Base-by-base conservation (phyloP, 2,113 vertebrate genomes). In the Percopsis transmontana region DNA sequence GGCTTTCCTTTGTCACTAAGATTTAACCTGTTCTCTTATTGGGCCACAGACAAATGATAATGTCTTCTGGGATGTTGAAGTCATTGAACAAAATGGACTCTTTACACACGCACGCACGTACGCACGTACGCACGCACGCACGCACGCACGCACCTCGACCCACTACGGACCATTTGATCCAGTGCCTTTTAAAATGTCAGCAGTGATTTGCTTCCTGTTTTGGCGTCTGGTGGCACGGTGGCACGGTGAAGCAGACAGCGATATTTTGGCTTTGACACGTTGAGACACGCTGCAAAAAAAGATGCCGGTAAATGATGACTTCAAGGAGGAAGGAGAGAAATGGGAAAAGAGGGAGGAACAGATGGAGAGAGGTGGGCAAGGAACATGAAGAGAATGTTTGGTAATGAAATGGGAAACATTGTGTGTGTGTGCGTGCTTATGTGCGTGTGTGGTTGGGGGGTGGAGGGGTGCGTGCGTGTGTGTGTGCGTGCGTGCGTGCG, bases 131-230 rank as follows among this genome's bases (percentile, higher is more conserved):
- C 3, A 45, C 42, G 16, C 10, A 48, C 45, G 18, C 45, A 48
- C 45, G 18, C 45, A 47, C 45, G 18, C 2, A 50, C 71, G 66
- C 76, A 78, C 58, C 64, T 66, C 70, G 74, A 18, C 73, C 81
- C 86, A 72, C 81, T 82, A 74, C 74, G 77, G 74, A 71, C 82
- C 69, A 76, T 89, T 87, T 87, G 80, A 89, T 87, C 83, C 84
- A 84, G 63, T 60, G 76, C 79, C 87, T 91, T 91, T 91, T 88
- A 91, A 90, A 90, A 89, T 88, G 89, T 90, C 88, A 90, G 69
- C 84, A 78, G 80, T 91, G 88, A 91, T 91, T 91, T 91, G 87
- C 87, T 83, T 55, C 59, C 80, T 82, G 59, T 66, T n/a, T 71
- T 73, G 83, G 78, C 44, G 74, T 79, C 44, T 82, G 80, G 68